Evolutionary conservation across 2,797 vertebrate genomes (phyloP).

Genomic region (Sebastes jordani): DNA sequence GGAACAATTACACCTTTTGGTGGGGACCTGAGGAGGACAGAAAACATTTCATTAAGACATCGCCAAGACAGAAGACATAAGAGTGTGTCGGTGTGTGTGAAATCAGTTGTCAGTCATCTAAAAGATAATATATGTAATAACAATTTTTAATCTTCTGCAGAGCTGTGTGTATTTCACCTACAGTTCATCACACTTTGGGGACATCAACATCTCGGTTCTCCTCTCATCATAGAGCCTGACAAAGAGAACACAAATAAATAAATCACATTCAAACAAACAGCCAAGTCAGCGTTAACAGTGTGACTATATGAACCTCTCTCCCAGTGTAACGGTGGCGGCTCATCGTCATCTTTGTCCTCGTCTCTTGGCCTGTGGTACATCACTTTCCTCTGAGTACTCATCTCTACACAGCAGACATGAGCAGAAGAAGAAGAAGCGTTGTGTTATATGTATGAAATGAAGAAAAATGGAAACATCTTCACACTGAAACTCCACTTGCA

Average conservation of each 20-base stretch:
- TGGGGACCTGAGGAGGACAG: conserved; percentile 64
- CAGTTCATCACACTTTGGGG: conserved; percentile 56
- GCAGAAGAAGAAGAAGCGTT: neutral
- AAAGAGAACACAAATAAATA: neutral
- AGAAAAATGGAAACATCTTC: neutral
- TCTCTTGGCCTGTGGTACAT: conserved; percentile 65
- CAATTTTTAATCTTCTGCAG: too few species aligned
- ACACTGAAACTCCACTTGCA: neutral
- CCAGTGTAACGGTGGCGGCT: conserved; percentile 62
- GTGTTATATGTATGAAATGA: neutral
- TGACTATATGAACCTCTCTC: conserved; percentile 62
- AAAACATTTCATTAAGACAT: neutral
- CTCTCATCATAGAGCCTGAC: conserved; percentile 57
- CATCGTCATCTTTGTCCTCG: conserved; percentile 56
- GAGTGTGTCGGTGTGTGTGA: neutral
- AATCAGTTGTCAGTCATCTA: neutral
- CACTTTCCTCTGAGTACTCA: conserved; percentile 62
- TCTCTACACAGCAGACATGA: conserved; percentile 45
- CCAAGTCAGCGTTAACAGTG: rapidly evolving
- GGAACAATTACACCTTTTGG: conserved; percentile 52
- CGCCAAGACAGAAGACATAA: neutral
- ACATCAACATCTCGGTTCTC: conserved; percentile 61
- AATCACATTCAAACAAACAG: neutral
- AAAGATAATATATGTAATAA: neutral
- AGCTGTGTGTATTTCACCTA: conserved; percentile 29